phyloP scores from a whole-genome alignment of 2,113 vertebrate genomes.

The Vidua chalybeata region DNA sequence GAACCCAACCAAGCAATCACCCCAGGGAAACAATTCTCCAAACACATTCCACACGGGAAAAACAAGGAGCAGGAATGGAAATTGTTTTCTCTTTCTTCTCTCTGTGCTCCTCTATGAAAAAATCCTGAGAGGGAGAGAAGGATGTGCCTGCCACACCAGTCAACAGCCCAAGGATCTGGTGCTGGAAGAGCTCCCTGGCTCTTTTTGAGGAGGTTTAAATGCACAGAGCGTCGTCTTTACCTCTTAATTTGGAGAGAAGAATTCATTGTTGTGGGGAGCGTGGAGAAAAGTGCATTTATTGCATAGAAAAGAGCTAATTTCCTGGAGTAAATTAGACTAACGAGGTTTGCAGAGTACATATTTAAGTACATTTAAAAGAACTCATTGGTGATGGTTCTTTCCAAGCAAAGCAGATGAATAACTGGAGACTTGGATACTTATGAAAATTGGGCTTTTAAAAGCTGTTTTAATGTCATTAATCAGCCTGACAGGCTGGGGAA shows the following conservation, averaged over 20 bases:
- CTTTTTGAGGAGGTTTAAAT: slow-evolving; percentile 65
- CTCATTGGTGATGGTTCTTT: slow-evolving; percentile 32
- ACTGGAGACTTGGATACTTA: slow-evolving; percentile 1
- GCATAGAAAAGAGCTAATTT: slow-evolving; percentile 72
- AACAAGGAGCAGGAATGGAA: no score
- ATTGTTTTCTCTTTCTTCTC: no score
- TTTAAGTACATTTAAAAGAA: slow-evolving; percentile 47
- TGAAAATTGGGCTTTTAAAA: background rate
- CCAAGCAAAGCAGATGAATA: slow-evolving; percentile 54
- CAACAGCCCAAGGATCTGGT: background rate
- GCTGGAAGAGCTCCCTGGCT: slow-evolving; percentile 42
- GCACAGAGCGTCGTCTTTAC: slow-evolving; percentile 59
- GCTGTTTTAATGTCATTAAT: background rate
- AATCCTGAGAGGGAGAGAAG: no score
- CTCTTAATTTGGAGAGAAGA: slow-evolving; percentile 61
- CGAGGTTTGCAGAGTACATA: slow-evolving; percentile 60
- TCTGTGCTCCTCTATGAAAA: no score
- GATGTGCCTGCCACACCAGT: background rate
- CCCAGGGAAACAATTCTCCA: no score
- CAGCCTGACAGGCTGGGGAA: background rate
- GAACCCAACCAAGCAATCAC: no score
- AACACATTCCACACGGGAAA: no score
- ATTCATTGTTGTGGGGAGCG: slow-evolving; percentile 55
- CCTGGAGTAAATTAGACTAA: slow-evolving; percentile 74
- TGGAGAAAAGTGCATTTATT: slow-evolving; percentile 61